phyloP scores from a whole-genome alignment of 2,113 vertebrate genomes.

The Bostrychus sinensis region DNA sequence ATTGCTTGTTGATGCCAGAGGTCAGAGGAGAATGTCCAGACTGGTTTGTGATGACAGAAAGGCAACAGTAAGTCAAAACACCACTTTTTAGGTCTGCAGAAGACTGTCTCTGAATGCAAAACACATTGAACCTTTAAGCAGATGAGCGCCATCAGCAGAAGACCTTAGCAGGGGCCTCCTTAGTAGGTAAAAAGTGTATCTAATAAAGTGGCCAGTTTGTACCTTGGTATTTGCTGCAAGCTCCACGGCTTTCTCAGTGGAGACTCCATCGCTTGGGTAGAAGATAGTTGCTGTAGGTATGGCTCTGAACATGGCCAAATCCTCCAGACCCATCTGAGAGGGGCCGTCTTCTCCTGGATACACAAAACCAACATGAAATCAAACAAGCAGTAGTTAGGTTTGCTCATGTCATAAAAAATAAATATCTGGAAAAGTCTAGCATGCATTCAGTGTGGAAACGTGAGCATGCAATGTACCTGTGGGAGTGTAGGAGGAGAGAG shows the following conservation, averaged over 20 bases:
- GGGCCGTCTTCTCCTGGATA: conserved; percentile 91
- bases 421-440: conserved; percentile 11
- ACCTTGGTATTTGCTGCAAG: conserved; percentile 97
- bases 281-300: conserved; percentile 90
- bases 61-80: too few relatives aligned
- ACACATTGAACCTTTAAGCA: too few relatives aligned
- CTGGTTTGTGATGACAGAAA: too few relatives aligned
- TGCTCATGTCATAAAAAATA: neutral
- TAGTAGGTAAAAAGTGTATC: too few relatives aligned
- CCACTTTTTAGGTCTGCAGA: too few relatives aligned
- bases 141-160: too few relatives aligned
- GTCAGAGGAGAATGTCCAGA: too few relatives aligned
- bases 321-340: conserved; percentile 96
- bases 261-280: conserved; percentile 91
- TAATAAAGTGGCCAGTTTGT: too few relatives aligned
- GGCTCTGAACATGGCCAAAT: conserved; percentile 89
- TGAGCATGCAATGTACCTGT: conserved; percentile 75
- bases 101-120: too few relatives aligned
- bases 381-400: conserved; percentile 12
- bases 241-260: conserved; percentile 94
- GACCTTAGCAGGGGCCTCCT: too few relatives aligned
- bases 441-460: conserved; percentile 34
- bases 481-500: conserved; percentile 49
- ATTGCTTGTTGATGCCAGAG: too few relatives aligned
- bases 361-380: conserved; percentile 13